A percentile compares a stretch with the other conserved stretches of the same genome.
Conservation (phyloP, 1,140 invertebrate genomes). For the Pogonus chalceus region DNA sequence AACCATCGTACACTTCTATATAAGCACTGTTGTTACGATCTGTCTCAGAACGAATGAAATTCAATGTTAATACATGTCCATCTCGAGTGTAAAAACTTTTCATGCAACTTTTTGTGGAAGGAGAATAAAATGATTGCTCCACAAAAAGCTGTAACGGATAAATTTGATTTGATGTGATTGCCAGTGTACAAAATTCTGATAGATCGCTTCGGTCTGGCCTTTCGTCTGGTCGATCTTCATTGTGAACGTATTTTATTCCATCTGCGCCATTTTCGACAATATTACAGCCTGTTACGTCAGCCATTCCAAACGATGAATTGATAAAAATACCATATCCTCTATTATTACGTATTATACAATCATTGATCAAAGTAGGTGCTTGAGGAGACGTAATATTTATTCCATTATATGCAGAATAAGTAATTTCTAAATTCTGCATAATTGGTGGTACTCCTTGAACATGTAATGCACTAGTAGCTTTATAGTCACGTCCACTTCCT, state of each 20-base stretch:
- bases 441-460: constrained; percentile 77
- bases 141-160: constrained; percentile 69
- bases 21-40: constrained; percentile 60
- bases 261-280: constrained; percentile 75
- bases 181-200: constrained; percentile 69
- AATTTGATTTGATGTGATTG: constrained; percentile 68
- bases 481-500: constrained; percentile 70
- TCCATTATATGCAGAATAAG: constrained; percentile 81
- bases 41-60: constrained; percentile 68
- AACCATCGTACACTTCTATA: constrained; percentile 70
- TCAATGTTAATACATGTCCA: constrained; percentile 71
- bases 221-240: constrained; percentile 63
- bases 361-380: constrained; percentile 68
- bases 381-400: constrained; percentile 80
- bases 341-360: constrained; percentile 73
- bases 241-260: constrained; percentile 73
- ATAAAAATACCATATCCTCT: constrained; percentile 83
- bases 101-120: constrained; percentile 53
- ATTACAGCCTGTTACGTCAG: constrained; percentile 58
- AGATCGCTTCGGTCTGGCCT: constrained; percentile 58
- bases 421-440: constrained; percentile 69
- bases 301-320: constrained; percentile 72
- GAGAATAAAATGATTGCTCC: constrained; percentile 61
- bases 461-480: constrained; percentile 77
- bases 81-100: constrained; percentile 67